A percentile compares a stretch with the other conserved stretches of the same genome.
These are phyloP conservation scores for Fissipunctia ypsillon DNA, from an alignment of 2,888 invertebrate genomes.

Conservation along the genomic window DNA sequence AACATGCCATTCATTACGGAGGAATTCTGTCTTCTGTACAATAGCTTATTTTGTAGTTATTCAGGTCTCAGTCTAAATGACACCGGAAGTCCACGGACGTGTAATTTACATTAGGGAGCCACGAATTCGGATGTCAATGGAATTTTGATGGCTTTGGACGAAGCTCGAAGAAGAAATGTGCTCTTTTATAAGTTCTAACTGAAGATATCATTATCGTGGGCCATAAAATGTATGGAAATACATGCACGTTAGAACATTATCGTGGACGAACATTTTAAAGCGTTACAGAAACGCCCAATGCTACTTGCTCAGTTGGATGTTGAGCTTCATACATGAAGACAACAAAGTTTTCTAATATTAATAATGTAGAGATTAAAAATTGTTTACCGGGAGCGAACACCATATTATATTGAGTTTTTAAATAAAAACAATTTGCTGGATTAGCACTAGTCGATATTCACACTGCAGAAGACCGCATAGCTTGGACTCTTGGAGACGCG, in stretches of 20 bases:
- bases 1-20: slow-evolving; percentile 21
- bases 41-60: background rate
- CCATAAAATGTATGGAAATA: background rate
- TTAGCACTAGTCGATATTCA: background rate
- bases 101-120: background rate
- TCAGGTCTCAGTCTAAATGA: background rate
- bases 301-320: background rate
- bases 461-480: background rate
- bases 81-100: background rate
- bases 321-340: background rate
- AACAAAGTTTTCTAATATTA: background rate
- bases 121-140: background rate
- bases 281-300: background rate
- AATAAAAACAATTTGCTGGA: background rate
- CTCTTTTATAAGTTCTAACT: no score
- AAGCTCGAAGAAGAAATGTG: background rate
- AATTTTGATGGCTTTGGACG: background rate
- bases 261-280: background rate
- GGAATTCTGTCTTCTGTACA: slow-evolving; percentile 6
- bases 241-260: no score
- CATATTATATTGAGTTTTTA: slow-evolving; percentile 21
- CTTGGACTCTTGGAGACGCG: background rate
- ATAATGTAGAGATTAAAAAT: background rate
- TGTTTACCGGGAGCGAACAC: slow-evolving; percentile 32
- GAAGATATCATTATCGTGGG: background rate